Evolutionary conservation across 2,113 vertebrate species (phyloP).

Genomic region (Atlantisia rogersi): DNA sequence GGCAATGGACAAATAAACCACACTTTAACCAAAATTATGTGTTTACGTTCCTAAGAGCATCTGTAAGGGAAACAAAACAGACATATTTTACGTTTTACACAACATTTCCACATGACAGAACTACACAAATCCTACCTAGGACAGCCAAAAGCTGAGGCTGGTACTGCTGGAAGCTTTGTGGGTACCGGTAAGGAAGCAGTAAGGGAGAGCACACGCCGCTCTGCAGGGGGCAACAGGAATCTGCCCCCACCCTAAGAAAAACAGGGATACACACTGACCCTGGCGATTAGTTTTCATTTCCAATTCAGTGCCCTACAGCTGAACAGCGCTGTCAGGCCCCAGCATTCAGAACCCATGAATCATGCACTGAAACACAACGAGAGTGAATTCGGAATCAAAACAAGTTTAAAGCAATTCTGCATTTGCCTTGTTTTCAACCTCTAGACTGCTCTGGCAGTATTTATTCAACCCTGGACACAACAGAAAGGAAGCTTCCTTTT

Average conservation of each 20-base stretch:
- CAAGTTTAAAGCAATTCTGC: background rate
- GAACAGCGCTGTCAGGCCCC: background rate
- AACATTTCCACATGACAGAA: constrained; percentile 49
- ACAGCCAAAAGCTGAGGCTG: background rate
- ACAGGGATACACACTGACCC: background rate
- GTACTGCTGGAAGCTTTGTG: background rate
- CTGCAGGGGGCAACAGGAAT: background rate
- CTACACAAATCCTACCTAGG: constrained; percentile 9
- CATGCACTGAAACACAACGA: background rate
- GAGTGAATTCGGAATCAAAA: background rate
- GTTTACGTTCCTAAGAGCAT: constrained; percentile 64
- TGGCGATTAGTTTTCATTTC: background rate
- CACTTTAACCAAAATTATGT: constrained; percentile 60
- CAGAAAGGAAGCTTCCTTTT: background rate
- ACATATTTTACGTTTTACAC: constrained; percentile 36
- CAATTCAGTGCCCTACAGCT: background rate
- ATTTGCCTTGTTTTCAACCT: background rate
- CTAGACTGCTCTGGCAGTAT: accelerated
- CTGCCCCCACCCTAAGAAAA: background rate
- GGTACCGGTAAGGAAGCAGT: background rate
- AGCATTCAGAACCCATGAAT: background rate
- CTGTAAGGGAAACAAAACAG: constrained; percentile 57
- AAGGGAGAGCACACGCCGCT: background rate
- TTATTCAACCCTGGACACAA: background rate
- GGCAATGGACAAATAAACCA: constrained; percentile 13